Conservation (phyloP, 1,140 invertebrate species). For the Caerostris extrusa region DNA sequence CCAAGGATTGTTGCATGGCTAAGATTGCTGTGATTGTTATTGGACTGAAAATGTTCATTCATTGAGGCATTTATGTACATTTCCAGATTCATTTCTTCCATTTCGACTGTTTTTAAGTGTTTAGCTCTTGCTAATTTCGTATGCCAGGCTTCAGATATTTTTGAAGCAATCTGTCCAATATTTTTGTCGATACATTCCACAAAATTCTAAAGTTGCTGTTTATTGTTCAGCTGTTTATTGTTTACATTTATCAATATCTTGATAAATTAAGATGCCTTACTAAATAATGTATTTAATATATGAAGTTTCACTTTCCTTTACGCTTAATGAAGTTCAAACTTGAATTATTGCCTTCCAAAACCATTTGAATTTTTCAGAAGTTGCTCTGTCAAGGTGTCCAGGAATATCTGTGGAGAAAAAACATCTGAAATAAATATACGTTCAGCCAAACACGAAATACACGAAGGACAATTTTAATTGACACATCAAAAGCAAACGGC, state of each 20-base stretch:
- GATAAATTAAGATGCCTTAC: background rate
- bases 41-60: slow-evolving; percentile 41
- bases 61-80: slow-evolving; percentile 64
- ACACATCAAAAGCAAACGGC: background rate
- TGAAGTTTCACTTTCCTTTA: background rate
- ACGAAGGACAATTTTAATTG: background rate
- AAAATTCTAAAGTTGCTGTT: background rate
- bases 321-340: background rate
- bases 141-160: background rate
- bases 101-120: background rate
- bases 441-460: background rate
- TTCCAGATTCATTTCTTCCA: slow-evolving; percentile 55
- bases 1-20: slow-evolving; percentile 3
- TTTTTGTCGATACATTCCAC: background rate
- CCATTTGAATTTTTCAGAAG: background rate
- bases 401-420: slow-evolving; percentile 37
- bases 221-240: background rate
- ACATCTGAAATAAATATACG: slow-evolving; percentile 39
- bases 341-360: background rate
- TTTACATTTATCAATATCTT: background rate
- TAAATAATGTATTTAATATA: background rate
- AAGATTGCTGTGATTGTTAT: background rate
- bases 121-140: too few species aligned
- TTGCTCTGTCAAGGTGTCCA: slow-evolving; percentile 8
- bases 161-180: background rate